Conservation (phyloP, 2,888 invertebrate genomes). For the Neuroscelio doddi region DNA sequence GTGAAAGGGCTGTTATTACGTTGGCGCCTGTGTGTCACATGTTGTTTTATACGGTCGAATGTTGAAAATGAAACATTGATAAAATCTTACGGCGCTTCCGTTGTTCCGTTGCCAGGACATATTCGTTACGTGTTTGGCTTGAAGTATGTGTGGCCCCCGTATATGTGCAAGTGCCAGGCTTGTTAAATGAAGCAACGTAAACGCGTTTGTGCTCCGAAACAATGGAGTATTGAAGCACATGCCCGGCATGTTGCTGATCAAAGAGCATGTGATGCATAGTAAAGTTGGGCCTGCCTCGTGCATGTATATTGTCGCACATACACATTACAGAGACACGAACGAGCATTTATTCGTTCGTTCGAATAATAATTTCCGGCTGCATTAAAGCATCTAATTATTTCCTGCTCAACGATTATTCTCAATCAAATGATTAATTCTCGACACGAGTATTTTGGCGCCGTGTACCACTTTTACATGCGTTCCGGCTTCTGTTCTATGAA, state of each 20-base stretch:
- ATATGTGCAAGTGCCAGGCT: slow-evolving; percentile 46
- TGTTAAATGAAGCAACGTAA: slow-evolving; percentile 53
- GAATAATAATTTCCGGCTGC: slow-evolving; percentile 55
- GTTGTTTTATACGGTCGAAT: neutral
- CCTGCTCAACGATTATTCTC: slow-evolving; percentile 50
- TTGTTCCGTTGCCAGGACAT: slow-evolving; percentile 52
- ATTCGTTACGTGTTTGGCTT: slow-evolving; percentile 52
- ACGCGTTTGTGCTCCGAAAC: slow-evolving; percentile 56
- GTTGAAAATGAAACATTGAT: slow-evolving; percentile 17
- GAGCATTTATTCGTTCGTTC: slow-evolving; percentile 44
- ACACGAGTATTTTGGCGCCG: slow-evolving; percentile 38
- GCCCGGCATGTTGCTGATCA: slow-evolving; percentile 52
- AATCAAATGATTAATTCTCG: slow-evolving; percentile 46
- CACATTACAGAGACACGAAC: slow-evolving; percentile 10
- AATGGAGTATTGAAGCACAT: slow-evolving; percentile 54
- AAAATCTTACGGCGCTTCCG: slow-evolving; percentile 52
- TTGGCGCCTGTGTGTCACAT: neutral
- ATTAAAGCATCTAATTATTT: slow-evolving; percentile 58
- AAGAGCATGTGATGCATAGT: slow-evolving; percentile 48
- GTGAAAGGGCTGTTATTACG: too few species aligned
- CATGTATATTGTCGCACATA: slow-evolving; percentile 26
- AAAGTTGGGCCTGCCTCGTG: slow-evolving; percentile 30
- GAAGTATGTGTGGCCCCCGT: slow-evolving; percentile 41
- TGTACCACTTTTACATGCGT: slow-evolving; percentile 16
- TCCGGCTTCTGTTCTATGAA: neutral